Evolutionary conservation across 2,888 invertebrate species (phyloP).

Genomic region (Conistra vaccinii): DNA sequence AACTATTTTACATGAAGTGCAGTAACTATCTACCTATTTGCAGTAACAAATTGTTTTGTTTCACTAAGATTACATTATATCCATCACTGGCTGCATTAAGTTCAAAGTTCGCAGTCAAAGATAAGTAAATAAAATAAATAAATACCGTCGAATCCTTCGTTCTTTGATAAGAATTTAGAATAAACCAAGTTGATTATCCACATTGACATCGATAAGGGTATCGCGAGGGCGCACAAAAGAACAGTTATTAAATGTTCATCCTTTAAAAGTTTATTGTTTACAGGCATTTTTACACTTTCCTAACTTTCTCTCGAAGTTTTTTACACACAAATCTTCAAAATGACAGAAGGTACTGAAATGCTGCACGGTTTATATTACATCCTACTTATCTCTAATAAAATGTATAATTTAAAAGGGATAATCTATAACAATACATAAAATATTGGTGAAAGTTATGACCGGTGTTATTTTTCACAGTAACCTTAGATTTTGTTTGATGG

Average conservation of each 20-base stretch:
- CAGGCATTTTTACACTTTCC: slow-evolving; percentile 54
- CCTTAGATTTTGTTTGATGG: slow-evolving; percentile 38
- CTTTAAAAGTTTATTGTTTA: slow-evolving; percentile 68
- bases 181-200: slow-evolving; percentile 94
- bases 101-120: slow-evolving; percentile 42
- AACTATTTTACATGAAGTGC: not conserved
- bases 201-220: slow-evolving; percentile 94
- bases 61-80: slow-evolving; percentile 7
- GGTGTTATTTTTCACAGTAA: slow-evolving; percentile 26
- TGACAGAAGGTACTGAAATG: slow-evolving; percentile 30
- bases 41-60: not conserved
- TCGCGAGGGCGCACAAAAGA: slow-evolving; percentile 92
- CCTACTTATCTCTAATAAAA: slow-evolving; percentile 6
- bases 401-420: slow-evolving; percentile 7
- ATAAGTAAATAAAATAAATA: slow-evolving; percentile 33
- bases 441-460: slow-evolving; percentile 42
- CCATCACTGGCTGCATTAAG: slow-evolving; percentile 26
- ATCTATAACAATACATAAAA: slow-evolving; percentile 4
- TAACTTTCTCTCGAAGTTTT: slow-evolving; percentile 21
- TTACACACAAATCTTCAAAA: not conserved
- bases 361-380: slow-evolving; percentile 17
- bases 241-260: slow-evolving; percentile 90
- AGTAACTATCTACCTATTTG: slow-evolving; percentile 1
- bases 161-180: slow-evolving; percentile 89
- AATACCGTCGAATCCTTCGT: slow-evolving; percentile 89